Evolutionary conservation across 1,140 invertebrate genomes (phyloP), one percentile per base, ranked within the genome.

Genomic region (Drosophila ficusphila): DNA sequence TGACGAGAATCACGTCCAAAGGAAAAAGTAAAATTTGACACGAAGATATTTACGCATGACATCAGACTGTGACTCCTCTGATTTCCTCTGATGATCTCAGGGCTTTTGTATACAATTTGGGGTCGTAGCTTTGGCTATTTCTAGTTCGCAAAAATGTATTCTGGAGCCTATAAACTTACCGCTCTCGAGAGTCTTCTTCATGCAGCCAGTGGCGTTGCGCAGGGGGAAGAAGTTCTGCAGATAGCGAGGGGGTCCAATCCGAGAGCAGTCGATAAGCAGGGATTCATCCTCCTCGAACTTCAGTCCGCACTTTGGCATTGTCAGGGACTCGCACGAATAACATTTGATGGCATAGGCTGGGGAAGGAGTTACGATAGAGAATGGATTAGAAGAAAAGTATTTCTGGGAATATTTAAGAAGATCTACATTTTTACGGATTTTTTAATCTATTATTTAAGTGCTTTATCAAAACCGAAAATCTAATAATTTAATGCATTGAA

Each of bases 121-220:
- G 25, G 11, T 23, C 25, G 2, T 1, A 4, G 21, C 18, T 4
- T 11, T n/a, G 2, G 11, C 3, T 29, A 9, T 36, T 3, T 41
- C 9, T 21, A n/a, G 38, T 7, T 41, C 2, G 14, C 4, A 18
- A 4, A 18, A 39, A 9, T 23, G 8, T 4, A 4, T 9, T 16
- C 3, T 19, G 0, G 2, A 1, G 11, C 0, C 12, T 49, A 9
- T 8, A 4, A n/a, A 62, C 89, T 90, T 77, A 90, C 89, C 78
- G 39, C 73, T 77, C 19, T 90, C 89, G 6, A 90, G 72, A 7
- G 70, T 73, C 58, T 85, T 83, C 73, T 89, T 90, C 78, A 90
- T 88, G 76, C 89, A 90, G 27, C 89, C 89, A 16, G 85, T 90
- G 62, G 89, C 89, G 44, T 90, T 90, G 9, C 69, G 70, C 0